Evolutionary conservation across 2,113 vertebrate genomes (phyloP).

Genomic region (Notarius quadriscutis): DNA sequence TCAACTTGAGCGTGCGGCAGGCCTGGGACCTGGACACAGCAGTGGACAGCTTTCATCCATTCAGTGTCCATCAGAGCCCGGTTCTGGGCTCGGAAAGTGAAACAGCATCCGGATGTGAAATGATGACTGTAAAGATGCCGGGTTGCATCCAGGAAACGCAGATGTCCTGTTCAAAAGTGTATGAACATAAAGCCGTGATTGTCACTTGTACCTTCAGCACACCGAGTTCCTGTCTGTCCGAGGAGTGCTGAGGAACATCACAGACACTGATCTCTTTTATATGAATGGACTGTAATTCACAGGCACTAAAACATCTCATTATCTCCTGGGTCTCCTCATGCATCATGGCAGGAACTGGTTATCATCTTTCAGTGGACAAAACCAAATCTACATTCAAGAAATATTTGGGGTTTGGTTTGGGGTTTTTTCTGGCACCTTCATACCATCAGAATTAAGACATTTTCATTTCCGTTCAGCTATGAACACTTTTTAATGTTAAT

Average conservation of each 20-base stretch:
- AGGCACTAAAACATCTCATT: not conserved
- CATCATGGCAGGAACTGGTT: not conserved
- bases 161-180: slow-evolving; percentile 13
- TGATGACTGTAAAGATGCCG: not conserved
- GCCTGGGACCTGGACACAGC: slow-evolving; percentile 72
- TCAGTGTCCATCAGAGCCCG: slow-evolving; percentile 65
- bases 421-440: not conserved
- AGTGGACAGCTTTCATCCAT: slow-evolving; percentile 71
- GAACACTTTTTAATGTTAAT: not conserved
- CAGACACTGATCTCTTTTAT: not conserved
- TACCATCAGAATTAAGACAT: not conserved
- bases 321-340: not conserved
- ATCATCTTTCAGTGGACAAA: not conserved
- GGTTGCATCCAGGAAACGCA: not conserved
- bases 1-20: slow-evolving; percentile 68
- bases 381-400: not conserved
- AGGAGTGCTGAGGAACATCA: slow-evolving; percentile 54
- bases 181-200: slow-evolving; percentile 59
- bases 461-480: not conserved
- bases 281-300: no score
- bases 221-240: slow-evolving; percentile 65
- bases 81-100: slow-evolving; percentile 54
- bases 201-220: slow-evolving; percentile 73
- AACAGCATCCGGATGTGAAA: slow-evolving; percentile 23
- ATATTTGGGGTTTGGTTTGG: not conserved